These are phyloP conservation scores for Microtus montanus DNA, from an alignment of 2,113 vertebrate species.

Conservation along the genomic window DNA sequence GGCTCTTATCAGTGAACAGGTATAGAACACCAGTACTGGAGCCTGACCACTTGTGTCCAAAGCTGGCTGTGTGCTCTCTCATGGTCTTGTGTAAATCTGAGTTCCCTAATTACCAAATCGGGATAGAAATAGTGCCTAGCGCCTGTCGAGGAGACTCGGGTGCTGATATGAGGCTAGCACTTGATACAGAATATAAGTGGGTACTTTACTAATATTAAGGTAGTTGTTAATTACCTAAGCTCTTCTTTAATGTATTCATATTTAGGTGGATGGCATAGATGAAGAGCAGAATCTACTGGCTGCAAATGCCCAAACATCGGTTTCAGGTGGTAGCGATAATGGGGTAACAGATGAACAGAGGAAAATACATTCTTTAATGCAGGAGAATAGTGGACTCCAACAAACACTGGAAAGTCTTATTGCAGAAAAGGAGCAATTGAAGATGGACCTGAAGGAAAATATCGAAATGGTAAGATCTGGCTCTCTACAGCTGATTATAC, in stretches of 20 bases:
- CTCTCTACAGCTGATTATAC: neutral
- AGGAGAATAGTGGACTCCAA: conserved; percentile 76
- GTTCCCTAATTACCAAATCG: neutral
- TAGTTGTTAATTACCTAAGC: neutral
- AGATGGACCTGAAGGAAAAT: conserved; percentile 71
- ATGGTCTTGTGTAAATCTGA: neutral
- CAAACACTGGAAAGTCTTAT: conserved; percentile 66
- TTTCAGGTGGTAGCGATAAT: conserved; percentile 51
- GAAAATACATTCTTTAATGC: conserved; percentile 64
- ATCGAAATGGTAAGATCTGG: conserved; percentile 72
- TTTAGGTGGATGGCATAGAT: conserved; percentile 63
- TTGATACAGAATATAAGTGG: neutral
- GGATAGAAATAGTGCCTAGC: neutral
- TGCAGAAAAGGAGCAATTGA: conserved; percentile 72
- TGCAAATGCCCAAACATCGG: conserved; percentile 14
- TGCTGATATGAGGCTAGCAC: neutral
- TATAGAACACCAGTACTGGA: neutral
- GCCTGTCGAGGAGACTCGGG: neutral
- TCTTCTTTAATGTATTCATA: conserved; percentile 20
- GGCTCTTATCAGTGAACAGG: neutral
- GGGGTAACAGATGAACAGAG: conserved; percentile 63
- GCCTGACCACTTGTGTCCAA: neutral
- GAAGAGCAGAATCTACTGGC: conserved; percentile 56
- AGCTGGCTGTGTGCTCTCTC: neutral
- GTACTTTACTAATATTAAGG: neutral